phyloP scores from a whole-genome alignment of 2,888 invertebrate species.

The Caprella mutica region DNA sequence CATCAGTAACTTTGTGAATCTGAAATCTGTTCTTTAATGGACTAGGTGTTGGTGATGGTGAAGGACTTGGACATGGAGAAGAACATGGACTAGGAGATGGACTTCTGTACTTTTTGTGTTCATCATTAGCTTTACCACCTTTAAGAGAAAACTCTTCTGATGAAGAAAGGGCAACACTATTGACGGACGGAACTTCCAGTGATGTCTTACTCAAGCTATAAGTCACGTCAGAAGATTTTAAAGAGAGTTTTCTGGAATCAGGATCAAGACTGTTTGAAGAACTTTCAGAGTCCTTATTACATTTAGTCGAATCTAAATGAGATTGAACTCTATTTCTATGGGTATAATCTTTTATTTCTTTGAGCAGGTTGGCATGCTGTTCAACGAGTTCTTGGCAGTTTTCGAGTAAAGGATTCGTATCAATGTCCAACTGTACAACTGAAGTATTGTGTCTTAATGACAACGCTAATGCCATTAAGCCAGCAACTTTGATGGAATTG shows the following conservation, averaged over 20 bases:
- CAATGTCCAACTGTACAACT: constrained; percentile 66
- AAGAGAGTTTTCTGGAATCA: neutral
- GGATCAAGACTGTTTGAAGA: neutral
- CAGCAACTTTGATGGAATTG: constrained; percentile 59
- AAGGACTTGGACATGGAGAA: constrained; percentile 57
- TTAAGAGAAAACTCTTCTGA: too few relatives aligned
- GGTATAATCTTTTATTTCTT: constrained; percentile 42
- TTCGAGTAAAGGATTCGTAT: constrained; percentile 47
- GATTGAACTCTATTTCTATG: constrained; percentile 39
- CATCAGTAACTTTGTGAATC: constrained; percentile 30
- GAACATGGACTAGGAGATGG: constrained; percentile 51
- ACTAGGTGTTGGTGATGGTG: constrained; percentile 45
- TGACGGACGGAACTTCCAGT: constrained; percentile 51
- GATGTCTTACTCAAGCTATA: constrained; percentile 61
- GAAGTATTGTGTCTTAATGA: constrained; percentile 64
- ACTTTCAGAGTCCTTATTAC: constrained; percentile 17
- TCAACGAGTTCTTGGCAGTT: constrained; percentile 42
- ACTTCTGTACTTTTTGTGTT: constrained; percentile 42
- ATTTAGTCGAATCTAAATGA: constrained; percentile 16
- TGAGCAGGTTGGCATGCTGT: constrained; percentile 42
- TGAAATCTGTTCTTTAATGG: constrained; percentile 35
- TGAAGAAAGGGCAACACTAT: too few relatives aligned
- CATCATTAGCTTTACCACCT: constrained; percentile 7
- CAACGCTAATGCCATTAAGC: constrained; percentile 58
- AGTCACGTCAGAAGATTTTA: constrained; percentile 46